Evolutionary conservation across 2,113 vertebrate genomes (phyloP).

Genomic region (Raphicerus campestris): DNA sequence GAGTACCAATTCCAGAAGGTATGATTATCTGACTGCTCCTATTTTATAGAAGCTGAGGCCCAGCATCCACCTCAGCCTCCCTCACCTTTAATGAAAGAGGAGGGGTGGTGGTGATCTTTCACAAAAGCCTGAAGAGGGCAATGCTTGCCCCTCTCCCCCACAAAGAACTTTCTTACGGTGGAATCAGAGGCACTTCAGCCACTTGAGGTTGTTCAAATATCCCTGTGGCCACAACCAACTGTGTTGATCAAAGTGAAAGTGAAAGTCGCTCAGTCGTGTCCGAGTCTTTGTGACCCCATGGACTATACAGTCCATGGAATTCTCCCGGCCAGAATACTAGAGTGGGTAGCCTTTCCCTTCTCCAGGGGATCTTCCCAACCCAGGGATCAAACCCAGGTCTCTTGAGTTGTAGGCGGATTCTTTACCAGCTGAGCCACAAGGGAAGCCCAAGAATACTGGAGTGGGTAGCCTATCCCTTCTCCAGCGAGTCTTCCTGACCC

Average conservation of each 20-base stretch:
- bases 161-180: background rate
- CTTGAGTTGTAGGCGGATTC: background rate
- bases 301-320: background rate
- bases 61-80: background rate
- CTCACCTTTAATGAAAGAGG: background rate
- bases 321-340: background rate
- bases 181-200: background rate
- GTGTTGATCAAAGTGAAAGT: background rate
- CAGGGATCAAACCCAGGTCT: background rate
- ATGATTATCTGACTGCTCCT: background rate
- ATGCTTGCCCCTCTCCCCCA: background rate
- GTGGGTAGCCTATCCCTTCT: background rate
- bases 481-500: background rate
- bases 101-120: too few species aligned
- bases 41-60: background rate
- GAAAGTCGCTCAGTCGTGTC: accelerated
- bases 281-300: background rate
- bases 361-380: background rate
- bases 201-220: background rate
- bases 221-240: background rate
- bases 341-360: background rate
- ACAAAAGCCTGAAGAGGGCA: background rate
- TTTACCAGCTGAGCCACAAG: background rate
- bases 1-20: background rate
- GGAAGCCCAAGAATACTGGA: background rate